Base-by-base conservation (phyloP, 2,797 vertebrate genomes). In the Fundulus diaphanus region DNA sequence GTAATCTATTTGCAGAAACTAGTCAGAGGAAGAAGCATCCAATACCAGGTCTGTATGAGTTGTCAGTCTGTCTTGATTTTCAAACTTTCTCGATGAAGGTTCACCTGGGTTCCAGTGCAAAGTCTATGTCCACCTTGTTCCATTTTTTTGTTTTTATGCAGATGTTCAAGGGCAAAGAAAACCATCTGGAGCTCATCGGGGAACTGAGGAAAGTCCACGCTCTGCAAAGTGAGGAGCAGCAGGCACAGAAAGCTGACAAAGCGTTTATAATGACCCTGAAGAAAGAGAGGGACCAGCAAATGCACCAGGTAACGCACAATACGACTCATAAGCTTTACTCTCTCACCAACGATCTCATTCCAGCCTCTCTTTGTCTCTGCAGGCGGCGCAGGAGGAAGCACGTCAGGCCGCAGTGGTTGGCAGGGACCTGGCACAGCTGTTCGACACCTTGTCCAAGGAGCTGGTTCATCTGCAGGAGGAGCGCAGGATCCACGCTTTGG, bases 361-460 rank as follows among this genome's bases (percentile, higher is more conserved):
- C 0, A 18, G 35, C 31, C 22, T 74, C 70, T 63, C 68, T 24
- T 1, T 83, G 22, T 73, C 44, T 2, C 35, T 27, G 8, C 63
- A 98, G 97, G 77, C 88, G 24, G 92, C 90, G 33, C 75, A 89
- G n/a, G 24, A 92, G 72, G 96, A 97, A 71, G 95, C 88, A 0
- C 87, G 89, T 63, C 89, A 95, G 83, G 94, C 95, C 9, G 69
- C 81, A 0, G 69, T 95, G 65, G 95, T 96, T n/a, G 97, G 96
- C 6, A 92, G 86, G 52, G 92, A 90, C 7, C 92, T 98, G 27
- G 96, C 88, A 0, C 93, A 96, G 82, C 92, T 96, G 82, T 93
- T 98, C 18, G 96, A 98, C 92, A 97, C 96, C 77, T 92, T 98
- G 73, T 96, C 96, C 84, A 99, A 99, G 92, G 97, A 99, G 89